Evolutionary conservation across 2,113 vertebrate species (phyloP).

Genomic region (Pterocles burchelli): DNA sequence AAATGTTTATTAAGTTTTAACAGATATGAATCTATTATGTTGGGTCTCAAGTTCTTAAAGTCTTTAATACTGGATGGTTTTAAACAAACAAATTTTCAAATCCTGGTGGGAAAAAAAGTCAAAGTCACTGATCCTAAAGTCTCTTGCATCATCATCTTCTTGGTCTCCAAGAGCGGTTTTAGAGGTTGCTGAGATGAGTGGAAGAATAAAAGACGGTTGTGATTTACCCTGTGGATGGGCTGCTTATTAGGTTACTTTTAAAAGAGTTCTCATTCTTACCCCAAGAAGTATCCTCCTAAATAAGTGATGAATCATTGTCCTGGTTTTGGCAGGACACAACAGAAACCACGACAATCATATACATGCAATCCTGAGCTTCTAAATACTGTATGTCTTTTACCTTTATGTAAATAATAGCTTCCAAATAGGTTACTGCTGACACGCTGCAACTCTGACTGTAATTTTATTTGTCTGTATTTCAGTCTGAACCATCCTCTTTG

Average conservation of each 20-base stretch:
- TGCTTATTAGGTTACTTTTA: background rate
- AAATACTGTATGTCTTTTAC: background rate
- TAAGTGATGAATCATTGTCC: background rate
- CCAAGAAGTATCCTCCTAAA: background rate
- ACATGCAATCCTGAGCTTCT: background rate
- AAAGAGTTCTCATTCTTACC: background rate
- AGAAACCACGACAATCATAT: background rate
- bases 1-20: constrained; percentile 26
- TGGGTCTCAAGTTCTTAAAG: background rate
- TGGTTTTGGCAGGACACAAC: too few species aligned
- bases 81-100: background rate
- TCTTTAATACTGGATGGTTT: background rate
- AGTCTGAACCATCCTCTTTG: background rate
- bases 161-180: background rate
- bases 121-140: background rate
- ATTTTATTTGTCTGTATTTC: background rate
- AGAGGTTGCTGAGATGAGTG: background rate
- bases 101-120: background rate
- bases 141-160: background rate
- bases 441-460: background rate
- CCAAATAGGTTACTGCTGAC: background rate
- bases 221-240: background rate
- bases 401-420: background rate
- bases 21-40: background rate
- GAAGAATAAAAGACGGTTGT: background rate